phyloP scores from a whole-genome alignment of 2,888 invertebrate genomes.

The Ichneumon xanthorius region DNA sequence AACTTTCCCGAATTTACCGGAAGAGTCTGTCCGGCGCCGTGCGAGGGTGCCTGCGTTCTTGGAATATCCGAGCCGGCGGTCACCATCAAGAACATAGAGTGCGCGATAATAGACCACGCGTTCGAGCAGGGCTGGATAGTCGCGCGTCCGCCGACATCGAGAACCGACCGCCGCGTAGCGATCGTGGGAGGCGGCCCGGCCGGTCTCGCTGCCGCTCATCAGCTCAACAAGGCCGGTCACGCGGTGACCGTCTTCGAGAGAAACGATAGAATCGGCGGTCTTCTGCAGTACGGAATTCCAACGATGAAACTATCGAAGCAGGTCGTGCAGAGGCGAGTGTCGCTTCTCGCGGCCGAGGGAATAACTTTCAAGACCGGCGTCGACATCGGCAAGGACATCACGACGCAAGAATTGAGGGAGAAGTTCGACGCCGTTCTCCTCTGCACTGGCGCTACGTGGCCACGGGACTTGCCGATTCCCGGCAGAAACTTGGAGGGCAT shows the following conservation, averaged over 20 bases:
- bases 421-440: slow-evolving; percentile 92
- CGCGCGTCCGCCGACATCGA: slow-evolving; percentile 90
- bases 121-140: slow-evolving; percentile 98
- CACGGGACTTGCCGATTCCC: slow-evolving; percentile 94
- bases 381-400: slow-evolving; percentile 96
- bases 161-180: slow-evolving; percentile 94
- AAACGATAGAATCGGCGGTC: slow-evolving; percentile 97
- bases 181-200: slow-evolving; percentile 98
- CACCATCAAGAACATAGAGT: slow-evolving; percentile 99
- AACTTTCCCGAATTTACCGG: slow-evolving; percentile 99
- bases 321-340: slow-evolving; percentile 95
- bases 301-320: slow-evolving; percentile 99
- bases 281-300: slow-evolving; percentile 99
- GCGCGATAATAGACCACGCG: slow-evolving; percentile 99
- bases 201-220: slow-evolving; percentile 98
- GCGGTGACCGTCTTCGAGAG: slow-evolving; percentile 98
- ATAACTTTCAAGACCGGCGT: slow-evolving; percentile 95
- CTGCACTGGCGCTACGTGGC: slow-evolving; percentile 98
- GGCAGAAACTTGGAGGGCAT: slow-evolving; percentile 96
- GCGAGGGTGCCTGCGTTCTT: slow-evolving; percentile 99
- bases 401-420: slow-evolving; percentile 87
- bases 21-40: slow-evolving; percentile 98
- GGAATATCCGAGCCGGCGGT: slow-evolving; percentile 98
- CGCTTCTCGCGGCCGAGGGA: slow-evolving; percentile 95
- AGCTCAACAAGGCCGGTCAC: slow-evolving; percentile 98